Evolutionary conservation across 23 tunicate species (phyloP).

Genomic region (Aplidium turbinatum): DNA sequence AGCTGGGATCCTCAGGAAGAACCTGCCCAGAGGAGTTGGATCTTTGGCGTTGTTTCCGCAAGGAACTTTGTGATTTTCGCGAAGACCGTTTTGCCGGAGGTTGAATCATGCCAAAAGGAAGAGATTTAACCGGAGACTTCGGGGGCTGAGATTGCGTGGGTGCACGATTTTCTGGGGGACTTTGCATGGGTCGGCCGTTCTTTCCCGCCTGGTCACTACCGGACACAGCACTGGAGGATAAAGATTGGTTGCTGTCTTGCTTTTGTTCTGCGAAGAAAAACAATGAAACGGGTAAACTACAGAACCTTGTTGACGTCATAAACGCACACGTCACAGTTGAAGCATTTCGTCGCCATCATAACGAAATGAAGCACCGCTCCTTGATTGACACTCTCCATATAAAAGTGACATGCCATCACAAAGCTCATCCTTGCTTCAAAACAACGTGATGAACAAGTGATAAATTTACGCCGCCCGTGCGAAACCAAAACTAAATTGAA

Average conservation of each 20-base stretch:
- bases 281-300: neutral
- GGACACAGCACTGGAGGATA: constrained; percentile 56
- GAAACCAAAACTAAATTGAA: too few species aligned
- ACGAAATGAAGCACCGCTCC: neutral
- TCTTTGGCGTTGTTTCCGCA: constrained; percentile 28
- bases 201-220: constrained; percentile 10
- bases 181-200: neutral
- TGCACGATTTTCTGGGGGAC: neutral
- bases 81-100: neutral
- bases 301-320: neutral
- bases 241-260: constrained; percentile 33
- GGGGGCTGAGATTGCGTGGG: constrained; percentile 6
- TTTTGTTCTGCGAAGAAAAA: neutral
- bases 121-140: constrained; percentile 12
- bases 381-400: neutral
- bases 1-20: constrained; percentile 10
- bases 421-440: too few species aligned
- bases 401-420: neutral
- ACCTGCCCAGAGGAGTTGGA: constrained; percentile 63
- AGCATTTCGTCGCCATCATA: neutral
- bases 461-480: too few species aligned
- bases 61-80: neutral
- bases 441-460: too few species aligned
- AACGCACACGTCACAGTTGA: neutral
- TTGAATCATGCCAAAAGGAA: neutral